phyloP scores from a whole-genome alignment of 2,888 invertebrate genomes.

The Poecilus cupreus region DNA sequence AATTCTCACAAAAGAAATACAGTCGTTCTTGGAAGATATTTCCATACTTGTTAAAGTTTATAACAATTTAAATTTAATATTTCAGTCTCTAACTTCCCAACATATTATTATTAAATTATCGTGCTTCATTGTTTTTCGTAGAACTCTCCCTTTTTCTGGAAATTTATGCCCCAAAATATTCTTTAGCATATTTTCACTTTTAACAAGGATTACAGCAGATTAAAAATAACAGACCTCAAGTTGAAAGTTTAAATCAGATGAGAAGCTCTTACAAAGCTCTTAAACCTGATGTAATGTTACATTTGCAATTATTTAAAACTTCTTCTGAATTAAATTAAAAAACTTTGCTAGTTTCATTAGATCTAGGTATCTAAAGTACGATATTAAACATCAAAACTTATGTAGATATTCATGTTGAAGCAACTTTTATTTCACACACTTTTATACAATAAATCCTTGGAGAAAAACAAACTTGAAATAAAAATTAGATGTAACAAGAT shows the following conservation, averaged over 20 bases:
- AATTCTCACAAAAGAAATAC: too few species aligned
- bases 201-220: slow-evolving; percentile 2
- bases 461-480: slow-evolving; percentile 20
- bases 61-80: too few species aligned
- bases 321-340: slow-evolving; percentile 40
- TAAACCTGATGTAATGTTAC: slow-evolving; percentile 40
- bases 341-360: slow-evolving; percentile 37
- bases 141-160: too few species aligned
- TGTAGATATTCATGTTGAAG: not conserved
- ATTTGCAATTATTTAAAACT: slow-evolving; percentile 42
- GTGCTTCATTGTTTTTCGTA: too few species aligned
- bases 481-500: slow-evolving; percentile 11
- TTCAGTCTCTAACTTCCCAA: too few species aligned
- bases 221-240: slow-evolving; percentile 23
- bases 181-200: slow-evolving; percentile 16
- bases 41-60: too few species aligned
- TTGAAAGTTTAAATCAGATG: slow-evolving; percentile 33
- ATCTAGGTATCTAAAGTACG: slow-evolving; percentile 13
- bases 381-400: slow-evolving; percentile 37
- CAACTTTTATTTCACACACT: slow-evolving; percentile 24
- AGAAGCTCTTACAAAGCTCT: slow-evolving; percentile 30
- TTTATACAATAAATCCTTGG: slow-evolving; percentile 15
- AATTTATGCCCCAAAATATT: not conserved
- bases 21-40: too few species aligned
- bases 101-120: too few species aligned